Evolutionary conservation across 2,113 vertebrate genomes (phyloP).

Genomic region (Stercorarius parasiticus): DNA sequence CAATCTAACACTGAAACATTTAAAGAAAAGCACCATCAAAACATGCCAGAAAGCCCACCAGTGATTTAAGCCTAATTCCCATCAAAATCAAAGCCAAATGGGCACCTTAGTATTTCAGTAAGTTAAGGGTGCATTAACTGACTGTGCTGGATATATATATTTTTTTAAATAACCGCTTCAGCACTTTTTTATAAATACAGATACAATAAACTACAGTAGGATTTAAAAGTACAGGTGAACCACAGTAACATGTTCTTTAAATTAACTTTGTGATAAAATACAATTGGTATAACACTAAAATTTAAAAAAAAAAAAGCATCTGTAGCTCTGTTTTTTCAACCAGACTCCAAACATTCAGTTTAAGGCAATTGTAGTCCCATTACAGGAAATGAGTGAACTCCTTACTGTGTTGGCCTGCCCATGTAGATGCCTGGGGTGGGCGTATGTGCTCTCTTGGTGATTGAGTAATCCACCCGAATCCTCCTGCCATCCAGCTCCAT

Average conservation of each 20-base stretch:
- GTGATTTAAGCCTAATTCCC: not conserved
- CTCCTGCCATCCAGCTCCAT: conserved; percentile 93
- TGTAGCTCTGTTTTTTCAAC: not conserved
- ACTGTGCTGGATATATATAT: not conserved
- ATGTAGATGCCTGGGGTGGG: conserved; percentile 95
- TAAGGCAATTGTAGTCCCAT: not conserved
- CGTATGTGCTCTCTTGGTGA: conserved; percentile 92
- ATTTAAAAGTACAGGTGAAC: not conserved
- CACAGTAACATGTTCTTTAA: not conserved
- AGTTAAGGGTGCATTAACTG: not conserved
- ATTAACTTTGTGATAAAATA: not conserved
- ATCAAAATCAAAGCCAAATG: not conserved
- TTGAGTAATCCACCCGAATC: conserved; percentile 92
- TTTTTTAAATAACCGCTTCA: not conserved
- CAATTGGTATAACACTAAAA: not conserved
- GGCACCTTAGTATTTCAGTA: not conserved
- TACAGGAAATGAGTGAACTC: not conserved
- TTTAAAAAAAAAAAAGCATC: not conserved
- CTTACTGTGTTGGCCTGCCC: conserved; percentile 92
- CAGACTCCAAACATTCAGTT: not conserved
- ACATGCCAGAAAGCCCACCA: not conserved
- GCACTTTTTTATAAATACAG: not conserved
- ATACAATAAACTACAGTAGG: not conserved
- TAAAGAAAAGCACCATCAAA: not conserved
- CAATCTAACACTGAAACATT: not conserved